Evolutionary conservation across 1,140 invertebrate species (phyloP).

Genomic region (Euborellia annulipes): DNA sequence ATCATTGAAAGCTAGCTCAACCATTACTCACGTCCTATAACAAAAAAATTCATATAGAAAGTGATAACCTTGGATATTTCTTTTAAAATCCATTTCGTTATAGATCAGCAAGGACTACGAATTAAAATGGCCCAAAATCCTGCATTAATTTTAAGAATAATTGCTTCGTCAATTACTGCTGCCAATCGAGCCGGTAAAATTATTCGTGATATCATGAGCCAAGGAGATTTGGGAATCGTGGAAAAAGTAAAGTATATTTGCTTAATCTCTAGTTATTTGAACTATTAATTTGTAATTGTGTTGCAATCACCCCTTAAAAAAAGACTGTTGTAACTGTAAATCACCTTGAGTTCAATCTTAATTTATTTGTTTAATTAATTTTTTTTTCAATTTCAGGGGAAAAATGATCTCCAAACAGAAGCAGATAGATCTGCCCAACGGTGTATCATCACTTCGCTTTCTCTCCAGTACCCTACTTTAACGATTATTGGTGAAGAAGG

Average conservation of each 20-base stretch:
- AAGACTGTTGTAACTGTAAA: too few relatives aligned
- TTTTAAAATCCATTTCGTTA: not conserved
- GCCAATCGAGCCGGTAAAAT: constrained; percentile 73
- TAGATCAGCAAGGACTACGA: not conserved
- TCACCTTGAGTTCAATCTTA: too few relatives aligned
- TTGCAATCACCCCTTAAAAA: too few relatives aligned
- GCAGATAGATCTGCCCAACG: constrained; percentile 87
- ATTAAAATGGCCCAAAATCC: constrained; percentile 38
- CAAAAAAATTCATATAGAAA: too few relatives aligned
- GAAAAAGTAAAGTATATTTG: constrained; percentile 56
- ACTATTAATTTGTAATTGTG: too few relatives aligned
- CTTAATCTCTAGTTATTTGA: too few relatives aligned
- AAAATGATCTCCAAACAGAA: constrained; percentile 92
- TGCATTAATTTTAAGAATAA: constrained; percentile 44
- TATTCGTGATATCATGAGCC: constrained; percentile 74
- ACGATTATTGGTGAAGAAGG: constrained; percentile 91
- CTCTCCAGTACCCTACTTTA: constrained; percentile 65
- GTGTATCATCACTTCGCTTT: constrained; percentile 77
- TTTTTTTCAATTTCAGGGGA: constrained; percentile 41
- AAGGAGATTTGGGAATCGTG: constrained; percentile 77
- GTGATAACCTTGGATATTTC: too few relatives aligned
- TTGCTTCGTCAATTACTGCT: constrained; percentile 61
- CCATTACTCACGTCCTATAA: too few relatives aligned
- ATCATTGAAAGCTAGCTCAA: too few relatives aligned
- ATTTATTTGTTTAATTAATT: too few relatives aligned